A percentile compares a stretch with the other conserved stretches of the same genome.
Evolutionary conservation across 92 coral and sea anemone genomes (phyloP).

Genomic region (Muricea muricata): DNA sequence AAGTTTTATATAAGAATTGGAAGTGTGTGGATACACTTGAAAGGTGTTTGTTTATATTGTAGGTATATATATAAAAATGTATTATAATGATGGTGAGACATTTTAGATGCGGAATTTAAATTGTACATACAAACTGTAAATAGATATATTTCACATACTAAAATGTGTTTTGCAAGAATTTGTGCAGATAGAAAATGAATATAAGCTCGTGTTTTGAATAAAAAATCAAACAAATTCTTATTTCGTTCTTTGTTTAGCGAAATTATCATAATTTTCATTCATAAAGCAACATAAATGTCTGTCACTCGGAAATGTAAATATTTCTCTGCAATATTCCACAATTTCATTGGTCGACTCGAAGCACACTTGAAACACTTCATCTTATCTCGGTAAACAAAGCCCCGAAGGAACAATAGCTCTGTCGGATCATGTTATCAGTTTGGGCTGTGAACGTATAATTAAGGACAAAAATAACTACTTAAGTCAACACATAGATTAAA

Average conservation of each 20-base stretch:
- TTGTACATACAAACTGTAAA: not conserved
- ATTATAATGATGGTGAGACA: too few relatives aligned
- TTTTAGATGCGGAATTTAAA: not conserved
- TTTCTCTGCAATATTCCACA: not conserved
- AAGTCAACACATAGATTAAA: not conserved
- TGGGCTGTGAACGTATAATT: not conserved
- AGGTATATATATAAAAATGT: too few relatives aligned
- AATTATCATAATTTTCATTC: not conserved
- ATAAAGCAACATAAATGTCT: not conserved
- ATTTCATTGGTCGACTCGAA: not conserved
- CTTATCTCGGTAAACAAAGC: not conserved
- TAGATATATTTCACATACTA: not conserved
- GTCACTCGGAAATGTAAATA: not conserved
- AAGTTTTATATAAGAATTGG: not conserved
- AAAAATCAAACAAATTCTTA: not conserved
- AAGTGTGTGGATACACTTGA: not conserved
- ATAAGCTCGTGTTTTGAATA: not conserved
- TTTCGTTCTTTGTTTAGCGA: not conserved
- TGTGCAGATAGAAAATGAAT: not conserved
- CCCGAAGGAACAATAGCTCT: not conserved
- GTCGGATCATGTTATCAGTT: not conserved
- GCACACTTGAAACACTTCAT: conserved; percentile 21
- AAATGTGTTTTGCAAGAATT: not conserved
- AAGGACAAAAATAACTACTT: conserved; percentile 16
- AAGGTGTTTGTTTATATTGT: conserved; percentile 20